phyloP scores from a whole-genome alignment of 1,140 invertebrate genomes.

The Drosophila funebris region DNA sequence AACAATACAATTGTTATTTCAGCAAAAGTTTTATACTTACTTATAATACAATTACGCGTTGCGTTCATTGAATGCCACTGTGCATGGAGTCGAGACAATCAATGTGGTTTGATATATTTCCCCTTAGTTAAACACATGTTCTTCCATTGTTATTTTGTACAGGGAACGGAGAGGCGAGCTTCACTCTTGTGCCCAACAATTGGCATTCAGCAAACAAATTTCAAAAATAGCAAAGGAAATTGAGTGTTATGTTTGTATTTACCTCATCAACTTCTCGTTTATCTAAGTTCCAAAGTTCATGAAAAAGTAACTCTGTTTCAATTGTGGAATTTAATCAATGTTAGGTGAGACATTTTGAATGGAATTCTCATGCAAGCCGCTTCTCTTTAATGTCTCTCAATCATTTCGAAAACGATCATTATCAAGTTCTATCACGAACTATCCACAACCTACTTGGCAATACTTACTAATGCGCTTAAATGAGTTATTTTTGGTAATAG shows the following conservation, averaged over 20 bases:
- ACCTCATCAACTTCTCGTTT: too few species aligned
- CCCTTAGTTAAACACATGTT: constrained; percentile 44
- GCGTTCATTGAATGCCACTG: constrained; percentile 35
- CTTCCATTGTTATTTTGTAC: constrained; percentile 49
- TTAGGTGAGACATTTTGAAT: too few species aligned
- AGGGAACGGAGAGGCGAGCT: neutral
- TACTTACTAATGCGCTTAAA: constrained; percentile 20
- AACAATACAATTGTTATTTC: constrained; percentile 53
- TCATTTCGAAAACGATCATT: neutral
- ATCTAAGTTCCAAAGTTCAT: too few species aligned
- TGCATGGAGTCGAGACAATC: constrained; percentile 71
- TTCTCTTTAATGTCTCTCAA: neutral
- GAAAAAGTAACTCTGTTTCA: too few species aligned
- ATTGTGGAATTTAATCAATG: too few species aligned
- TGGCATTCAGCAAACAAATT: neutral
- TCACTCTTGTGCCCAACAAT: neutral
- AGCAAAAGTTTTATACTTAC: constrained; percentile 29
- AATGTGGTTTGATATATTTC: constrained; percentile 76
- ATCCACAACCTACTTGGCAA: constrained; percentile 23
- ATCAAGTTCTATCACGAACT: constrained; percentile 11
- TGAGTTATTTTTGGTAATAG: neutral
- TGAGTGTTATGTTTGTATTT: too few species aligned
- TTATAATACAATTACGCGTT: constrained; percentile 18
- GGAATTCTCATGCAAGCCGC: too few species aligned
- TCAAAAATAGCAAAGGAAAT: too few species aligned